Evolutionary conservation across 2,797 vertebrate genomes (phyloP), one percentile per base, ranked within the genome.

Genomic region (Bradypodion pumilum): DNA sequence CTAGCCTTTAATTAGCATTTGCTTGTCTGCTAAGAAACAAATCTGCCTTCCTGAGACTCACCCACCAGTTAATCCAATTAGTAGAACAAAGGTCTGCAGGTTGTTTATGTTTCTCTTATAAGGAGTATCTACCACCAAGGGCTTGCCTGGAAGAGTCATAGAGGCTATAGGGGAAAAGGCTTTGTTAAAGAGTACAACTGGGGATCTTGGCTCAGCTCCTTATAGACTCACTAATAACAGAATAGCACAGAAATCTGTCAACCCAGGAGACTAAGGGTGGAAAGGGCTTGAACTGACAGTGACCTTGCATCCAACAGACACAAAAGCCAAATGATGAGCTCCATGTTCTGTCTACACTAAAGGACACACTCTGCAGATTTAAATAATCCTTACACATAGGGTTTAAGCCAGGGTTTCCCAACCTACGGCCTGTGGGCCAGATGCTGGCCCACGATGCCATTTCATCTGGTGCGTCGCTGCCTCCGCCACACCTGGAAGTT

Each of bases 21-120:
- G 12, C 56, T 79, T 65, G 15, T 7, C 29, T 59, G 68, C 44
- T 44, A 21, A 69, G 72, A 76, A 68, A 46, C 72, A 85, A 75
- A 37, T 52, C 23, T 21, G 62, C 9, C 52, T 69, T 46, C 63
- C 63, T 69, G 23, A 59, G 62, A 27, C 49, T 70, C 42, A 69
- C 63, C 78, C 75, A 72, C 46, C 42, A n/a, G 56, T 44, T 85
- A 81, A 80, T 85, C 84, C 73, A 85, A 69, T 85, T 81, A 85
- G 52, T 25, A 85, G 73, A 81, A 80, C 63, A 80, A 70, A 76
- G 69, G 63, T 37, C 49, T 32, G 12, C 15, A 15, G 27, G 37
- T 59, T 60, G 63, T 77, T 60, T 77, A 60, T 73, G 46, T 68
- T 83, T 44, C 46, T 49, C 59, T 68, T 83, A 76, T 35, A 77